Evolutionary conservation across 2,888 invertebrate species (phyloP).

Genomic region (Spisula subtruncata): DNA sequence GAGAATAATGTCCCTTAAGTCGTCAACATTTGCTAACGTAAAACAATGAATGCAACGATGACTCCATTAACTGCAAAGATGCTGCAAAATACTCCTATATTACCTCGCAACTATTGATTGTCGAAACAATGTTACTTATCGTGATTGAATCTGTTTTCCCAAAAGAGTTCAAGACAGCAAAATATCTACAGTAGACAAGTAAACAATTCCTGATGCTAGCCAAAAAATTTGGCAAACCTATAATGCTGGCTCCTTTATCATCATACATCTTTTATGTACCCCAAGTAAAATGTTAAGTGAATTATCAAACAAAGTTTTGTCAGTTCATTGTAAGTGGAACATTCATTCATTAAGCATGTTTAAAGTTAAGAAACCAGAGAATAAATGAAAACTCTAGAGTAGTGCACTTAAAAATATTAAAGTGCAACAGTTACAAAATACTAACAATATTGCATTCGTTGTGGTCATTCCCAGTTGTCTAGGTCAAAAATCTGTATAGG

Average conservation of each 20-base stretch:
- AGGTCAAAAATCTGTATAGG: too few species aligned
- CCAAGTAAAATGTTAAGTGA: too few species aligned
- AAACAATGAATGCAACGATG: neutral
- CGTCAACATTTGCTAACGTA: neutral
- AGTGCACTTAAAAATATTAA: too few species aligned
- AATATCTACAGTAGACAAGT: conserved; percentile 14
- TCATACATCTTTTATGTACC: neutral
- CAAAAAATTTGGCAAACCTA: neutral
- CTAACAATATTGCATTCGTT: too few species aligned
- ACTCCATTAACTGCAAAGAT: conserved; percentile 18
- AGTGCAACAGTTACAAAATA: too few species aligned
- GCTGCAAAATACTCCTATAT: neutral
- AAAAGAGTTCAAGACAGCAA: conserved; percentile 11
- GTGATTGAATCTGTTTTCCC: conserved; percentile 45
- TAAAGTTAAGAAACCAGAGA: too few species aligned
- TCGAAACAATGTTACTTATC: conserved; percentile 32
- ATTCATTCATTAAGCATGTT: too few species aligned
- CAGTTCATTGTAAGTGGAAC: too few species aligned
- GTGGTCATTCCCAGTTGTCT: too few species aligned
- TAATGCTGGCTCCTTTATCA: neutral
- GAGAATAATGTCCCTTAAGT: neutral
- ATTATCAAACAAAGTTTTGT: too few species aligned
- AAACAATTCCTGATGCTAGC: neutral
- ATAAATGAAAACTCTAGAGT: too few species aligned
- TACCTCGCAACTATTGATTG: conserved; percentile 38